These are phyloP conservation scores for Spilarctia lutea DNA, from an alignment of 2,888 invertebrate species.

Conservation along the genomic window DNA sequence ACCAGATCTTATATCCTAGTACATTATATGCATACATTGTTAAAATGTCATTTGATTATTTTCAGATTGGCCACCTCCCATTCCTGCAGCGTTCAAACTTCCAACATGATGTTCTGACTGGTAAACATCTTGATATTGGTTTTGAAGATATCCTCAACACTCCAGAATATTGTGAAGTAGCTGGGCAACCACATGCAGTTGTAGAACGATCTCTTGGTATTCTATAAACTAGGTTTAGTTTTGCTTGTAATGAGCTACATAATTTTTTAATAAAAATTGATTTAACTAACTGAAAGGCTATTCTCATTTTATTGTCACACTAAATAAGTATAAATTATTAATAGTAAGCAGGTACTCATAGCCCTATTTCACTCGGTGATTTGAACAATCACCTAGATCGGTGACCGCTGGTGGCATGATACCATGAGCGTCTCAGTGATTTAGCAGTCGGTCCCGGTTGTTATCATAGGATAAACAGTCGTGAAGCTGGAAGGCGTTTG, in stretches of 20 bases:
- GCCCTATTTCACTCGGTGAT: no score
- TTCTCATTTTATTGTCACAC: no score
- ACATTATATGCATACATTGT: neutral
- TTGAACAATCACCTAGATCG: no score
- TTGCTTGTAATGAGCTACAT: conserved; percentile 36
- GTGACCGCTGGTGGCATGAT: no score
- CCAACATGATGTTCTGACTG: conserved; percentile 90
- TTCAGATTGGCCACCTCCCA: conserved; percentile 87
- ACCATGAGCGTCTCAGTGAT: no score
- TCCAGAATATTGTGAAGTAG: conserved; percentile 90
- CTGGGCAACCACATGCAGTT: conserved; percentile 94
- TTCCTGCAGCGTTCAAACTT: conserved; percentile 90
- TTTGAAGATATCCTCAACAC: conserved; percentile 93
- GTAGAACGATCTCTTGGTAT: conserved; percentile 91
- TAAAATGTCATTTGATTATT: neutral
- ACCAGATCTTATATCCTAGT: neutral
- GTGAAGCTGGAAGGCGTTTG: no score
- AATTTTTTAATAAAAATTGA: conserved; percentile 22
- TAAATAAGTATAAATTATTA: neutral
- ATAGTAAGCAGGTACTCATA: no score
- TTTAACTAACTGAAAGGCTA: neutral
- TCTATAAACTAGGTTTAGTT: conserved; percentile 64
- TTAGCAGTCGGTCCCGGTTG: no score
- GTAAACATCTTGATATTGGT: conserved; percentile 91
- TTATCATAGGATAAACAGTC: no score